Conservation (phyloP, 2,113 vertebrate genomes). For the Pangasianodon gigas region DNA sequence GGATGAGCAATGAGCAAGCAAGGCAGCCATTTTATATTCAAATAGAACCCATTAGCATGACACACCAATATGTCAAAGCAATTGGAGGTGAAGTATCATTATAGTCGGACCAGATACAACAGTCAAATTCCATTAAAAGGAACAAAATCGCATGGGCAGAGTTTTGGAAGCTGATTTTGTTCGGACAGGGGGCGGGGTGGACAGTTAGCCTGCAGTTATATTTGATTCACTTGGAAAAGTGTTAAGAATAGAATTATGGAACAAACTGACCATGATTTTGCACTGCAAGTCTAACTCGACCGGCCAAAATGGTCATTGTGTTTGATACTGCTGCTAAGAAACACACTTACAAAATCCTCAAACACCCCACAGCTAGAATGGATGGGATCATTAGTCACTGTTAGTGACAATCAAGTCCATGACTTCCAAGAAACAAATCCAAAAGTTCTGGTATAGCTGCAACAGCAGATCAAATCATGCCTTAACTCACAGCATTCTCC, state of each 20-base stretch:
- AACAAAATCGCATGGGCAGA: background rate
- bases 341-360: background rate
- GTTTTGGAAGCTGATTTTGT: conserved; percentile 5
- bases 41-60: conserved; percentile 69
- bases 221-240: background rate
- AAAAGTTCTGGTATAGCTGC: background rate
- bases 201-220: background rate
- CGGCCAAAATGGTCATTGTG: background rate
- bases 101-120: conserved; percentile 58
- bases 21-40: conserved; percentile 65
- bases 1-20: conserved; percentile 55
- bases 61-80: conserved; percentile 66
- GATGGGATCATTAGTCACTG: background rate
- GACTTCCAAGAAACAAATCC: background rate
- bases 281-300: background rate
- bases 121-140: conserved; percentile 66
- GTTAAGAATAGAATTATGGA: background rate
- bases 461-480: background rate
- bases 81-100: conserved; percentile 67
- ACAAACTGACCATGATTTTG: background rate
- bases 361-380: background rate
- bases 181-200: background rate
- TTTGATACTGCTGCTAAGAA: background rate
- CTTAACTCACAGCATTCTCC: background rate
- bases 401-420: background rate